These are phyloP conservation scores for Engystomops pustulosus DNA, from an alignment of 2,113 vertebrate species.

Conservation along the genomic window DNA sequence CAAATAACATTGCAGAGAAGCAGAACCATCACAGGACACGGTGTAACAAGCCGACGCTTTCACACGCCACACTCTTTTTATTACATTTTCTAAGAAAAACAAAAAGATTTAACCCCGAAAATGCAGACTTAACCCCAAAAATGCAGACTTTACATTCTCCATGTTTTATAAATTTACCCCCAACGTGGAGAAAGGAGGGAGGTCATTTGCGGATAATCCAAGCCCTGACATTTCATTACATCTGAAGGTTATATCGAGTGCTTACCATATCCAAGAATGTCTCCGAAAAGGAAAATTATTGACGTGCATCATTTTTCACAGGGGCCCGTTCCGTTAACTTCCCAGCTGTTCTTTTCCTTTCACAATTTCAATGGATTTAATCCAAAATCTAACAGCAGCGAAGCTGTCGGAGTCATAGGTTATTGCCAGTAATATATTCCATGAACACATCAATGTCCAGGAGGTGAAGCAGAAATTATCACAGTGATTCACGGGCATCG, in stretches of 20 bases:
- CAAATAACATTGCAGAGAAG: slow-evolving; percentile 24
- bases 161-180: no score
- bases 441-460: slow-evolving; percentile 68
- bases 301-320: slow-evolving; percentile 92
- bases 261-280: slow-evolving; percentile 99
- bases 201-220: neutral
- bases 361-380: slow-evolving; percentile 75
- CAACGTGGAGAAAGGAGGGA: no score
- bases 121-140: neutral
- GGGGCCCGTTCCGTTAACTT: slow-evolving; percentile 78
- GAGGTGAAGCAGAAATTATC: slow-evolving; percentile 68
- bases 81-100: neutral
- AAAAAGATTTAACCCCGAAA: no score
- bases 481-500: slow-evolving; percentile 69
- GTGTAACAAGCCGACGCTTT: neutral
- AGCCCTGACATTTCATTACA: slow-evolving; percentile 65
- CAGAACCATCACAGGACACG: neutral
- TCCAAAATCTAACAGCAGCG: slow-evolving; percentile 73
- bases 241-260: slow-evolving; percentile 69
- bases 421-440: slow-evolving; percentile 79
- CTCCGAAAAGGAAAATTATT: slow-evolving; percentile 93
- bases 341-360: slow-evolving; percentile 70
- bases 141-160: neutral
- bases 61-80: no score
- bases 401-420: slow-evolving; percentile 72